These are phyloP conservation scores for Camarhynchus parvulus DNA, from an alignment of 2,113 vertebrate genomes.

Conservation along the genomic window DNA sequence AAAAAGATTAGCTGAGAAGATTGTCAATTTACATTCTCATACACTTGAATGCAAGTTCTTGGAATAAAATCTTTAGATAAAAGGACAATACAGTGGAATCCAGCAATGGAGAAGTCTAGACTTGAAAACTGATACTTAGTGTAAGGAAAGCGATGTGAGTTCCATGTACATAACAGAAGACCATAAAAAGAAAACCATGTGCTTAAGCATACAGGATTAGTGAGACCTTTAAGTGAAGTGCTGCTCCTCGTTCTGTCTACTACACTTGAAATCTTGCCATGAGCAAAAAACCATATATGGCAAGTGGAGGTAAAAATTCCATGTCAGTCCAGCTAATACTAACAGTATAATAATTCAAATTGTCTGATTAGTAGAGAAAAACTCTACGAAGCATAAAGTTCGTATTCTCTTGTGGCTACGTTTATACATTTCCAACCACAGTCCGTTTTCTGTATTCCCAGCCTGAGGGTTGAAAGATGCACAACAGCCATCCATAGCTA, in stretches of 20 bases:
- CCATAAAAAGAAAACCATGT: not conserved
- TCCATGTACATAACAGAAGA: not conserved
- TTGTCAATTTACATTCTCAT: not conserved
- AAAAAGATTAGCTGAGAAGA: not conserved
- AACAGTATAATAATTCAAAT: not conserved
- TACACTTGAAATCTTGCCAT: not conserved
- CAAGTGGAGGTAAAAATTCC: not conserved
- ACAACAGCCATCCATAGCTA: not conserved
- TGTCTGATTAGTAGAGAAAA: not conserved
- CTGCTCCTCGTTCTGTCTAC: not conserved
- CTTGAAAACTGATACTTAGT: not conserved
- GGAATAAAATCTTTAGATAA: not conserved
- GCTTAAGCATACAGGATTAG: not conserved
- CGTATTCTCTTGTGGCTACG: not conserved
- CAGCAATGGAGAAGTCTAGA: not conserved
- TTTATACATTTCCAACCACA: not conserved
- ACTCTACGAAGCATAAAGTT: not conserved
- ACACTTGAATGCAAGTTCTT: not conserved
- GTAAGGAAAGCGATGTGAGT: not conserved
- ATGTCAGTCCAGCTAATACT: not conserved
- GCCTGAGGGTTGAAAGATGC: not conserved
- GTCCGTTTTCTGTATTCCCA: not conserved
- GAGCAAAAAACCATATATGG: not conserved
- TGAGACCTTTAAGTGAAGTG: not conserved
- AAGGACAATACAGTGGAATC: not conserved